Evolutionary conservation across 2,888 invertebrate genomes (phyloP), one percentile per base, ranked within the genome.

Genomic region (Nomada goodeniana): DNA sequence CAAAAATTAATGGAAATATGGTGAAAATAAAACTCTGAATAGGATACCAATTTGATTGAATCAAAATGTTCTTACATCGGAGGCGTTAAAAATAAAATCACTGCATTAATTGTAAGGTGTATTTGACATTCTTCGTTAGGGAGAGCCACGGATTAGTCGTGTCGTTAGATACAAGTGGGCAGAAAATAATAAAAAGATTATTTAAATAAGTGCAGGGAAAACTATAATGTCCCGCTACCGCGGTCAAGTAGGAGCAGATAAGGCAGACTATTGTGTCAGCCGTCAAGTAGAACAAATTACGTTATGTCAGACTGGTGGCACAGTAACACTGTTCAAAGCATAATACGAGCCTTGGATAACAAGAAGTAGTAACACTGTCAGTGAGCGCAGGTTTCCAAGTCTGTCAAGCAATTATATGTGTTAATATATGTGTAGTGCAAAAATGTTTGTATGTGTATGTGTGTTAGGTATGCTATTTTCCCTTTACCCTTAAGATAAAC

Each of bases 221-320:
- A 47, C 20, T 64, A 18, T 29, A 47, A 47, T 4, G 44, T 23
- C 44, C 44, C 26, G 47, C 59, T 57, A 44, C 47, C 10, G 13
- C 9, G 26, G 44, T 69, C 44, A 23, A 52, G 42, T 15, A 29
- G n/a, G 7, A 36, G 44, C 11, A n/a, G 57, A 18, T 47, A 18
- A 23, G 20, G 65, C 36, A 52, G n/a, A 47, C 13, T 64, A 60
- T 70, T 69, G 55, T 65, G 82, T 64, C 70, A 64, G 84, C 57
- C 73, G 75, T 79, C 82, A 72, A 84, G 85, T 85, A 69, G 84
- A 84, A 82, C 74, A 76, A 71, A 76, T 76, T 74, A 55, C 60
- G 72, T 80, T 84, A 82, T 71, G 82, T 75, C 84, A 82, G 75
- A 26, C 80, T 63, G 61, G 65, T 55, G 68, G 53, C 63, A 50